Conservation (phyloP, 2,797 vertebrate genomes). For the Picus viridis region DNA sequence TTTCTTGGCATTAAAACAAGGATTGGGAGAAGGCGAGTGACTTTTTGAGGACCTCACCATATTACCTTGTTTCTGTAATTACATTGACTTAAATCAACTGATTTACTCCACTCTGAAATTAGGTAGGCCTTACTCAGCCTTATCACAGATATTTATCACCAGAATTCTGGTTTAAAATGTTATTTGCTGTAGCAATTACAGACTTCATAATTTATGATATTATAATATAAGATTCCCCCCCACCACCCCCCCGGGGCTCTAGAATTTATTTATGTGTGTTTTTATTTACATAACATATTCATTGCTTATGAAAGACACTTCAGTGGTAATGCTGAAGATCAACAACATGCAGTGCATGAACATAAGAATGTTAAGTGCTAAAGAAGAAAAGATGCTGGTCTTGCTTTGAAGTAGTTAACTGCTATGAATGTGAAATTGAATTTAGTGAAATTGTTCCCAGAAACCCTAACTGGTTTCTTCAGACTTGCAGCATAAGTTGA, state of each 20-base stretch:
- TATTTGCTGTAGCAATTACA: constrained; percentile 45
- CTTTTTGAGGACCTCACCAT: not conserved
- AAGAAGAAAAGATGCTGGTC: not conserved
- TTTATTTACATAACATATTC: constrained; percentile 51
- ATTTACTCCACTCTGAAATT: constrained; percentile 32
- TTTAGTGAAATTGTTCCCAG: not conserved
- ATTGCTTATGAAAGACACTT: constrained; percentile 24
- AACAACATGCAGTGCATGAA: not conserved
- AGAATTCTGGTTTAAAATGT: constrained; percentile 9
- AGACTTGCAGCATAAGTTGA: not conserved
- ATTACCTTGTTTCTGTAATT: not conserved
- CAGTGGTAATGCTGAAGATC: not conserved
- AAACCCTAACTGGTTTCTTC: not conserved
- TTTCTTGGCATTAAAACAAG: not conserved
- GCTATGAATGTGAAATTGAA: not conserved
- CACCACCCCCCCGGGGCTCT: not conserved
- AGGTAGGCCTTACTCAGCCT: not conserved
- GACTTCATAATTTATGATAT: constrained; percentile 45
- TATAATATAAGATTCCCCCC: not conserved
- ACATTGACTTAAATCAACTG: constrained; percentile 6
- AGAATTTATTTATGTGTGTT: constrained; percentile 44
- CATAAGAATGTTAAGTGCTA: not conserved
- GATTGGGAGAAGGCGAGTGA: not conserved
- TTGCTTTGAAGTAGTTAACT: not conserved
- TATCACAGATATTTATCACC: constrained; percentile 36